A percentile compares a stretch with the other conserved stretches of the same genome.
Evolutionary conservation across 2,888 invertebrate genomes (phyloP).

Genomic region (Noctua fimbriata): DNA sequence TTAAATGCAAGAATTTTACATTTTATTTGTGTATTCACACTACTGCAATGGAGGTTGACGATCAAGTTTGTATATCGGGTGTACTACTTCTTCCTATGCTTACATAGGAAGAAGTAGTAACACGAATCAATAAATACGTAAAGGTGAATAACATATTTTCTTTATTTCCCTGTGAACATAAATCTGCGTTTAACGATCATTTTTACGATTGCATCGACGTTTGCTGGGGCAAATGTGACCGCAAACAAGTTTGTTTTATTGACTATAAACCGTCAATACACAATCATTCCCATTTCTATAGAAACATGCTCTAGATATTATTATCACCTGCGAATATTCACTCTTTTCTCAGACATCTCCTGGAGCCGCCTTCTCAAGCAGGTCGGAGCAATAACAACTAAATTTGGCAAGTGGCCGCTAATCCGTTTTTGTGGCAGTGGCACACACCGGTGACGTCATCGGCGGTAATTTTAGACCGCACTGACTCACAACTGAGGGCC

Average conservation of each 20-base stretch:
- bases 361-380: slow-evolving; percentile 49
- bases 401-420: slow-evolving; percentile 72
- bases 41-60: background rate
- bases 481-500: slow-evolving; percentile 65
- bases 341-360: slow-evolving; percentile 14
- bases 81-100: no score
- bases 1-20: background rate
- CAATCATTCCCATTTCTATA: slow-evolving; percentile 6
- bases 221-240: slow-evolving; percentile 46
- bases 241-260: slow-evolving; percentile 47
- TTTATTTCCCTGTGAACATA: slow-evolving; percentile 45
- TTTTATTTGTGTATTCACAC: background rate
- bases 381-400: slow-evolving; percentile 74
- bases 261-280: slow-evolving; percentile 33
- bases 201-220: slow-evolving; percentile 56
- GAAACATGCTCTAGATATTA: background rate
- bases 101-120: slow-evolving; percentile 20
- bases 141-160: slow-evolving; percentile 51
- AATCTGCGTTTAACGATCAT: slow-evolving; percentile 56
- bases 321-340: background rate
- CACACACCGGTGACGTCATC: slow-evolving; percentile 69
- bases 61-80: background rate
- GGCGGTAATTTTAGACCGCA: slow-evolving; percentile 65
- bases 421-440: slow-evolving; percentile 69
- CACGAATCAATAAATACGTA: slow-evolving; percentile 39